These are phyloP conservation scores for Notarius quadriscutis DNA, from an alignment of 2,113 vertebrate species.

Conservation along the genomic window DNA sequence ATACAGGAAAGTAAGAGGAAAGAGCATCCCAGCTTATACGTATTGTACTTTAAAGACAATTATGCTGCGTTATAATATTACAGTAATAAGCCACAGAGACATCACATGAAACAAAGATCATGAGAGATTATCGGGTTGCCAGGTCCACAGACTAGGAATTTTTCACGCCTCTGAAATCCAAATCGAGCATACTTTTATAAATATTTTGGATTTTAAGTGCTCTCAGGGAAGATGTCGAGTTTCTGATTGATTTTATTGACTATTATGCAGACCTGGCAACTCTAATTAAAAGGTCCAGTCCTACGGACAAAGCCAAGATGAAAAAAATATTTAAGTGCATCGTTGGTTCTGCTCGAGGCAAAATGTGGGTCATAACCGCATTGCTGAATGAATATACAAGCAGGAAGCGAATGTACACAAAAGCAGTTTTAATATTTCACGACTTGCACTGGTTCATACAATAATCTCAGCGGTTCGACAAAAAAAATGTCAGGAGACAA, in stretches of 20 bases:
- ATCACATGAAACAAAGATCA: background rate
- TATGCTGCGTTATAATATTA: slow-evolving; percentile 4
- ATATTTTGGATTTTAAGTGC: background rate
- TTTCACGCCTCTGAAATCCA: background rate
- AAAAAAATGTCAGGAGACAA: background rate
- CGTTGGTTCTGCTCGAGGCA: background rate
- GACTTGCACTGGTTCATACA: background rate
- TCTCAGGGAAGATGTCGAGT: background rate
- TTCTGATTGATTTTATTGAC: background rate
- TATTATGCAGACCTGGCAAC: background rate
- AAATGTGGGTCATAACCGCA: background rate
- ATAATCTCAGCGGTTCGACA: background rate
- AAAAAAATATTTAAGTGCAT: background rate
- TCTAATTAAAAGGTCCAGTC: background rate
- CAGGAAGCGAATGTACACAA: background rate
- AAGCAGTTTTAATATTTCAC: background rate
- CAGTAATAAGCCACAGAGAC: background rate
- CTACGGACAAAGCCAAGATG: too few relatives aligned
- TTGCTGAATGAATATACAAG: slow-evolving; percentile 16
- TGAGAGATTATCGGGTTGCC: background rate
- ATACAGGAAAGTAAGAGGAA: background rate
- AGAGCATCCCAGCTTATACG: background rate
- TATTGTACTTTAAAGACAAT: background rate
- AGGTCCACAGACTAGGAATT: background rate
- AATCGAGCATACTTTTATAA: background rate